Evolutionary conservation across 2,113 vertebrate genomes (phyloP).

Genomic region (Mormoops blainvillei): DNA sequence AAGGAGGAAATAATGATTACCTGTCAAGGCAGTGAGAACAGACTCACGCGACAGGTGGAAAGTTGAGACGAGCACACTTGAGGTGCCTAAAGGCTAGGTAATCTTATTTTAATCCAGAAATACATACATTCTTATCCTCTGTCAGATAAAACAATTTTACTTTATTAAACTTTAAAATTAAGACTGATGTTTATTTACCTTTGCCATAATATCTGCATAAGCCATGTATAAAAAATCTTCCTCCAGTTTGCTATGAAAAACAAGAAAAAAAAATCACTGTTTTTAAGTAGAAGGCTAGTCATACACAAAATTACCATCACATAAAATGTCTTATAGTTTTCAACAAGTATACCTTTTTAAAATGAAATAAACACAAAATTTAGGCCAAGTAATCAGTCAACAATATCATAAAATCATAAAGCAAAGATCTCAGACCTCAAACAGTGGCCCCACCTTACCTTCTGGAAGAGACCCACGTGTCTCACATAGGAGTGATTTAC

Average conservation of each 20-base stretch:
- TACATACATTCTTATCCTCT: background rate
- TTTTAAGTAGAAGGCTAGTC: background rate
- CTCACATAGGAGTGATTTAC: background rate
- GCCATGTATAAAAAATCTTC: slow-evolving; percentile 98
- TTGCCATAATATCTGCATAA: slow-evolving; percentile 98
- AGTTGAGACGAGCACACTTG: background rate
- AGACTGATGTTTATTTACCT: slow-evolving; percentile 80
- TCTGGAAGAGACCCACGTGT: background rate
- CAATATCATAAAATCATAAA: background rate
- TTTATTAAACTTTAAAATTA: slow-evolving; percentile 36
- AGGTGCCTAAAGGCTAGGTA: background rate
- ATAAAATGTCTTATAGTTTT: background rate
- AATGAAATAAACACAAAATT: slow-evolving; percentile 10
- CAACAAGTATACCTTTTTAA: background rate
- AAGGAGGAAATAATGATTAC: background rate
- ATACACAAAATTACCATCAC: background rate
- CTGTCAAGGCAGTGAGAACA: background rate
- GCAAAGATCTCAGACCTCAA: background rate
- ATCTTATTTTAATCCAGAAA: background rate
- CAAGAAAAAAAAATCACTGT: slow-evolving; percentile 24
- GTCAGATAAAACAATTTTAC: background rate
- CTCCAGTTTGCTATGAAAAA: slow-evolving; percentile 90
- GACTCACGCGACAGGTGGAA: background rate
- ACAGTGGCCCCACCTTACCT: background rate
- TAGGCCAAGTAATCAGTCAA: background rate